These are phyloP conservation scores for Frieseomelitta varia DNA, from an alignment of 1,140 invertebrate species.

Conservation along the genomic window DNA sequence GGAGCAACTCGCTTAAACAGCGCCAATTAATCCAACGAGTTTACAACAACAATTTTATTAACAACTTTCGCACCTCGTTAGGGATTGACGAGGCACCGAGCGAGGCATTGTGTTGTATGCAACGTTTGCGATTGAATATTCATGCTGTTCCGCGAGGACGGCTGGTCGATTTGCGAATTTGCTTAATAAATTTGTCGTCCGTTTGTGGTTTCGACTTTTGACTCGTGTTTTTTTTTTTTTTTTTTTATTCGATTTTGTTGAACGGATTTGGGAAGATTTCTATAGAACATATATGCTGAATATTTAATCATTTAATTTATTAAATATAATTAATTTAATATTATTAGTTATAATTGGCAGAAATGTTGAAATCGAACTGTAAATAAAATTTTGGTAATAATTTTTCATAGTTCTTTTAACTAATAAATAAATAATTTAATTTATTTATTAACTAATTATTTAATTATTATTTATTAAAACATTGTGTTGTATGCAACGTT, in stretches of 20 bases:
- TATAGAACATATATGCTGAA: no score
- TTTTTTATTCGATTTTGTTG: background rate
- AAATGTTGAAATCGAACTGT: no score
- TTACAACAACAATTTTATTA: slow-evolving; percentile 33
- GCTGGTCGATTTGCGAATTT: background rate
- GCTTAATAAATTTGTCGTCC: background rate
- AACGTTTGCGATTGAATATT: background rate
- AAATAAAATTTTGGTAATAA: no score
- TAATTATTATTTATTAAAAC: no score
- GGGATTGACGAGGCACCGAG: slow-evolving; percentile 16
- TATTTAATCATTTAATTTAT: no score
- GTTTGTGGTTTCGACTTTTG: background rate
- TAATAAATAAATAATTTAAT: no score
- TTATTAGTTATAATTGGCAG: no score
- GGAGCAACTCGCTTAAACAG: background rate
- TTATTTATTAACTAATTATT: no score
- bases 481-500: background rate
- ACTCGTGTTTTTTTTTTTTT: no score
- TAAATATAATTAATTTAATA: no score
- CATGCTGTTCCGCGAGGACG: background rate
- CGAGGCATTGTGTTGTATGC: background rate
- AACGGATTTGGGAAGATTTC: background rate
- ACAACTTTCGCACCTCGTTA: slow-evolving; percentile 25
- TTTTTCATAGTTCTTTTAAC: no score
- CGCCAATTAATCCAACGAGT: slow-evolving; percentile 40